Evolutionary conservation across 2,113 vertebrate genomes (phyloP).

Genomic region (Lagopus muta): DNA sequence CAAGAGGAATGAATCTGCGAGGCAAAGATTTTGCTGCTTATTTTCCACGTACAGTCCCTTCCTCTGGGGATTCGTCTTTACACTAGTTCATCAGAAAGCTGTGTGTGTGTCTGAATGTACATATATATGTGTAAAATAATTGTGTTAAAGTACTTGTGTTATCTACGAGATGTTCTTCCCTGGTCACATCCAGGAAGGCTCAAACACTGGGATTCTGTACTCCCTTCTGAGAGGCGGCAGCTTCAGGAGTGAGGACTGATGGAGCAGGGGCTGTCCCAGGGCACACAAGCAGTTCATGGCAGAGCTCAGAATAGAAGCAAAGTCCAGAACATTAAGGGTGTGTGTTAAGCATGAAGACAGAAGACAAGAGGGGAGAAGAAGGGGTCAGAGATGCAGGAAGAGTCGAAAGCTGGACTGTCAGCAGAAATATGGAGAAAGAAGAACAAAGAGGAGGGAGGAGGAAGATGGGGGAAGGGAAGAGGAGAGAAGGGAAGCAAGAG

Average conservation of each 20-base stretch:
- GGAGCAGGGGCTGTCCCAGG: background rate
- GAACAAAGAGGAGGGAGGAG: background rate
- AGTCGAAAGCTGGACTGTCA: background rate
- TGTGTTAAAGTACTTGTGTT: background rate
- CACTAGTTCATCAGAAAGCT: background rate
- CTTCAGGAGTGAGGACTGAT: background rate
- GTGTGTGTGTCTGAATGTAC: too few relatives aligned
- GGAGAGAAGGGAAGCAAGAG: background rate
- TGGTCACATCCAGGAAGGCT: background rate
- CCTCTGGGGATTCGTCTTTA: background rate
- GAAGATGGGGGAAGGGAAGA: background rate
- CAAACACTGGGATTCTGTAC: background rate
- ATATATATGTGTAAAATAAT: background rate
- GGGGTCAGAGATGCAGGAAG: background rate
- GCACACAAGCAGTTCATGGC: background rate
- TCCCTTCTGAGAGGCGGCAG: background rate
- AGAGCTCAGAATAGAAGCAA: background rate
- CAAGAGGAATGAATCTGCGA: background rate
- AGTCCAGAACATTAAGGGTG: background rate
- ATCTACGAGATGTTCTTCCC: background rate
- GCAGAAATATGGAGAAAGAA: background rate
- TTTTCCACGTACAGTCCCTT: background rate
- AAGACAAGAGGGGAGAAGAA: background rate
- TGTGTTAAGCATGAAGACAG: accelerated
- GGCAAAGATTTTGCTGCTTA: background rate